Percentiles rank a stretch among this genome's conserved stretches.
Conservation (phyloP, 1,140 invertebrate genomes). For the Heliconius hewitsoni region DNA sequence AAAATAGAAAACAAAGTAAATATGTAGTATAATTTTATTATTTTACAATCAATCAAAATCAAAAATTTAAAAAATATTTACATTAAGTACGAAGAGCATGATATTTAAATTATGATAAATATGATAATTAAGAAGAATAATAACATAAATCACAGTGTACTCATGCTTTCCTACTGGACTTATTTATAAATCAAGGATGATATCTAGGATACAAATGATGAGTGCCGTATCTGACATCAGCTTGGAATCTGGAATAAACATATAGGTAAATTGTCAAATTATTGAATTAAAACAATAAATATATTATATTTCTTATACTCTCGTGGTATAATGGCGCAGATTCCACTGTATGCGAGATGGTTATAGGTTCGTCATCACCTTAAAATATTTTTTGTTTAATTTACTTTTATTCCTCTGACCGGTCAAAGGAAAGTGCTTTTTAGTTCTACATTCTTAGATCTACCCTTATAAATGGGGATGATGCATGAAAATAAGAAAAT, state of each 20-base stretch:
- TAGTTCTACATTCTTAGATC: neutral
- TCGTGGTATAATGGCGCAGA: too few relatives aligned
- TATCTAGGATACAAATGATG: slow-evolving; percentile 41
- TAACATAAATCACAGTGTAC: neutral
- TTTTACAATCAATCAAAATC: neutral
- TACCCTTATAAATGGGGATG: neutral
- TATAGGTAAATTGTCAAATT: neutral
- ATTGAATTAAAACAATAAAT: neutral
- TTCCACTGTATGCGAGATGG: too few relatives aligned
- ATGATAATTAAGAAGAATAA: neutral
- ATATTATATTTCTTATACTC: too few relatives aligned
- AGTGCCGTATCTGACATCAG: slow-evolving; percentile 43
- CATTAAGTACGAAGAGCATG: neutral
- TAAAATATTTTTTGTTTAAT: too few relatives aligned
- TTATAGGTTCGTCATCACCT: too few relatives aligned
- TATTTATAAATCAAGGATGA: slow-evolving; percentile 53
- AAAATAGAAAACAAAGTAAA: neutral
- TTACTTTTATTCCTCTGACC: too few relatives aligned
- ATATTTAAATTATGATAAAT: neutral
- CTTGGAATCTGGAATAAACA: slow-evolving; percentile 42
- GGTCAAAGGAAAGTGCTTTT: too few relatives aligned
- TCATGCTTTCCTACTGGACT: neutral
- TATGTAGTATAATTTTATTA: neutral
- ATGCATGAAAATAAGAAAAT: neutral
- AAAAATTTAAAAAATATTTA: neutral